phyloP scores from a whole-genome alignment of 2,888 invertebrate genomes.

The Neuroscelio doddi region DNA sequence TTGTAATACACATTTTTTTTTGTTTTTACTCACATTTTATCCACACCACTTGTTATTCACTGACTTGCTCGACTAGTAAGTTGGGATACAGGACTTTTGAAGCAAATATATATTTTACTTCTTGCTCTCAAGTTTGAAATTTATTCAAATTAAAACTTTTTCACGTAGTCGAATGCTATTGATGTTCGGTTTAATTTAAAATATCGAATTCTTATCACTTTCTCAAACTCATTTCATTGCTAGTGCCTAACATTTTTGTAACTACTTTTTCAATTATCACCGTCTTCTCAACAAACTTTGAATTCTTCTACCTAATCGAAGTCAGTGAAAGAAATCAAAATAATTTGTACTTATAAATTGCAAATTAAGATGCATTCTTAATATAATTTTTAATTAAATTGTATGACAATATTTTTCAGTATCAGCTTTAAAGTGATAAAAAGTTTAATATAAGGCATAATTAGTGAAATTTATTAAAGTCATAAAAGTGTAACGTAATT shows the following conservation, averaged over 20 bases:
- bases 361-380: no score
- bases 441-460: no score
- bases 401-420: no score
- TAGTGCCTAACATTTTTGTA: constrained; percentile 1
- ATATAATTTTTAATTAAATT: no score
- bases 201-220: constrained; percentile 21
- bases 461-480: no score
- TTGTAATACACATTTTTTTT: constrained; percentile 19
- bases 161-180: constrained; percentile 17
- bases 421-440: no score
- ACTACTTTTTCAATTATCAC: no score
- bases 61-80: constrained; percentile 14
- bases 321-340: no score
- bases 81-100: constrained; percentile 24
- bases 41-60: constrained; percentile 25
- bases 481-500: no score
- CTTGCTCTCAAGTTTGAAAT: constrained; percentile 7
- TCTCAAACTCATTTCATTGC: constrained; percentile 2
- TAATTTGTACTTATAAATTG: no score
- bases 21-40: constrained; percentile 27
- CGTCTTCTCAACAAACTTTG: no score
- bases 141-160: constrained; percentile 34
- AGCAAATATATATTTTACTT: constrained; percentile 6
- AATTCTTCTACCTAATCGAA: no score
- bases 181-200: constrained; percentile 20